Evolutionary conservation across 2,113 vertebrate species (phyloP).

Genomic region (Ochotona princeps): DNA sequence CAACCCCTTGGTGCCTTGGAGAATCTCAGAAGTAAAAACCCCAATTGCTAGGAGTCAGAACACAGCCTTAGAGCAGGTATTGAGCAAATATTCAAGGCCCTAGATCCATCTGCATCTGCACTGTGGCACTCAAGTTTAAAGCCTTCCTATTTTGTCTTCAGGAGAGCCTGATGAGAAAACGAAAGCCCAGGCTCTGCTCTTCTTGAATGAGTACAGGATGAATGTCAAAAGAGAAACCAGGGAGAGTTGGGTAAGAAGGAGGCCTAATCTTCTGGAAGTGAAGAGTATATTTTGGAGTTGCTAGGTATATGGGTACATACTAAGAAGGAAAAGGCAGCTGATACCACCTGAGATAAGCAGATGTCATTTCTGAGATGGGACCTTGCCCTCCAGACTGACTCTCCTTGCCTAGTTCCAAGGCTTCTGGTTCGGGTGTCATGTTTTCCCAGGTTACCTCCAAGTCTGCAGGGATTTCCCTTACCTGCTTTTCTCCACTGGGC

Average conservation of each 20-base stretch:
- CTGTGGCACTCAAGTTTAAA: neutral
- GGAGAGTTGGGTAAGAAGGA: neutral
- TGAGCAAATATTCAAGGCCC: neutral
- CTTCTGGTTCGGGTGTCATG: neutral
- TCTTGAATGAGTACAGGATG: slow-evolving; percentile 27
- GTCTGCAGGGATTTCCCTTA: slow-evolving; percentile 61
- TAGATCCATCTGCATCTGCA: neutral
- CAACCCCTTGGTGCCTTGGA: neutral
- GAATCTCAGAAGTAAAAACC: neutral
- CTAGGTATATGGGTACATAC: neutral
- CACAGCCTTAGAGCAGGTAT: neutral
- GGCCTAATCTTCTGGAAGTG: neutral
- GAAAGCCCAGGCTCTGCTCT: neutral
- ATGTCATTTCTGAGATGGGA: neutral
- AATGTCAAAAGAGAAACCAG: slow-evolving; percentile 21
- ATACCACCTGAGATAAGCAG: neutral
- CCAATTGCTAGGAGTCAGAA: neutral
- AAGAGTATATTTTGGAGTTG: neutral
- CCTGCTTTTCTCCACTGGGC: slow-evolving; percentile 95
- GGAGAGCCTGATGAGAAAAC: neutral
- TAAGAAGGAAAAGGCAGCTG: slow-evolving; percentile 28
- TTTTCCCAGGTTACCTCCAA: neutral
- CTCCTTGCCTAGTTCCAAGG: slow-evolving; percentile 28
- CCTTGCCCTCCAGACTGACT: neutral
- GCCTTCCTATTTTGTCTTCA: neutral